Base-by-base conservation (phyloP, 1,140 invertebrate species). In the Listronotus bonariensis region DNA sequence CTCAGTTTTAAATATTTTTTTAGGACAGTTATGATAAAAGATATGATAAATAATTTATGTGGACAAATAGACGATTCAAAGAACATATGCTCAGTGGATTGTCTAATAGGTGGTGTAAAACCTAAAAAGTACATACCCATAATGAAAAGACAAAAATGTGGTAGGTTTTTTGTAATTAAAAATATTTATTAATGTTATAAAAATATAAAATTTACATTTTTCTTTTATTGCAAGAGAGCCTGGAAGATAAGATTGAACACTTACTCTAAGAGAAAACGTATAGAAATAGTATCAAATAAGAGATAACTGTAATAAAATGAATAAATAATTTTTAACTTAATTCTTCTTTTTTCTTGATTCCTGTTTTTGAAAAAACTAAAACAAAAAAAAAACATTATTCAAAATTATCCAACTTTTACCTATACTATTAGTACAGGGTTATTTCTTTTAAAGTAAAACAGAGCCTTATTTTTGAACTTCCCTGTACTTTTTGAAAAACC, bases 11-110 rank as follows among this genome's bases (percentile, higher is more conserved):
- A 36, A 36, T 10, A 36, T 5, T 1, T 8, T 79, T 81, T 32
- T 77, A 92, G 89, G 78, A 78, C 87, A 40, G 81, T 85, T 14
- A 93, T 93, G 90, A 85, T 91, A 43, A 84, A 83, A 68, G 83
- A 84, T 73, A 88, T 90, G 78, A 72, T 93, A 34, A 72, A 82
- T 11, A 80, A 86, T 62, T 77, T 92, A 57, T 20, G 3, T 12
- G 53, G 82, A 87, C 26, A 55, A 9, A 10, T 55, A 38, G 20
- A 46, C 7, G 18, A 32, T 12, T 5, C 54, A n/a, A 8, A 41
- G n/a, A 32, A 63, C 1, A 74, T 69, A 61, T 77, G 71, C 38
- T 86, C 89, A 75, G 80, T 79, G 15, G 80, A 86, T 45, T 81
- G 83, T 65, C 76, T 94, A n/a, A 74, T 90, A 48, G 86, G 88